A percentile compares a stretch with the other conserved stretches of the same genome.
These are phyloP conservation scores for Malacosoma neustria DNA, from an alignment of 2,888 invertebrate genomes.

Conservation along the genomic window DNA sequence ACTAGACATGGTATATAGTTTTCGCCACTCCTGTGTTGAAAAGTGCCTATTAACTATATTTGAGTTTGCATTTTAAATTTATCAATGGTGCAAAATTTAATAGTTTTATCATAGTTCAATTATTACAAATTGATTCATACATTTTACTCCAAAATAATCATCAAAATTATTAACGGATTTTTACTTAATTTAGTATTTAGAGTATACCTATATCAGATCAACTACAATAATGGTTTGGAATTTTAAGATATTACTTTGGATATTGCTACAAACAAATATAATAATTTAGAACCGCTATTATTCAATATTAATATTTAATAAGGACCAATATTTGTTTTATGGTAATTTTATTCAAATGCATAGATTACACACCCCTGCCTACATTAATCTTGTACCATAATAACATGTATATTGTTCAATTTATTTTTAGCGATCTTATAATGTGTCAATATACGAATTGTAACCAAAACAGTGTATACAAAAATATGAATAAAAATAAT, in stretches of 20 bases:
- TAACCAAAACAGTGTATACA: conserved; percentile 74
- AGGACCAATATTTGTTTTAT: conserved; percentile 67
- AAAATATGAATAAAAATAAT: conserved; percentile 61
- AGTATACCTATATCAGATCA: too few relatives aligned
- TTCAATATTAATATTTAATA: conserved; percentile 35
- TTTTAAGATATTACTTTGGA: conserved; percentile 38
- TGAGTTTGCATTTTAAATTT: conserved; percentile 12
- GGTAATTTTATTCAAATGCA: too few relatives aligned
- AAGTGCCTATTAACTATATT: conserved; percentile 44
- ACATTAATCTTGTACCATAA: conserved; percentile 62
- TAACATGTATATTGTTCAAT: conserved; percentile 66
- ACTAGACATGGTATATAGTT: conserved; percentile 34
- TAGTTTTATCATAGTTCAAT: conserved; percentile 6
- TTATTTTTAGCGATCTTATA: conserved; percentile 63
- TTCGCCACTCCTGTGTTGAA: conserved; percentile 40
- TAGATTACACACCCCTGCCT: conserved; percentile 37
- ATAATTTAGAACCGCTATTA: conserved; percentile 9
- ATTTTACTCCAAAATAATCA: background rate
- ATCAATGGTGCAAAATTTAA: conserved; percentile 28
- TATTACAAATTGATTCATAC: background rate
- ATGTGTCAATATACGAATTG: conserved; percentile 68
- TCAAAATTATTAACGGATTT: too few relatives aligned
- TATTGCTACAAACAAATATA: conserved; percentile 25
- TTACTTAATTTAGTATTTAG: background rate
- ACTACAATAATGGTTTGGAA: conserved; percentile 10